These are phyloP conservation scores for cattle (Bos taurus) DNA, from an alignment of 2,113 vertebrate species.

Conservation along the genomic window ARS-UCD2.0 NC_037328.1:148614501-148615000, in stretches of 20 bases:
- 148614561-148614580: background rate
- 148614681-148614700: background rate
- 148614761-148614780: constrained; percentile 4
- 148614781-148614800: background rate
- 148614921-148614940: background rate
- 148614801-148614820: background rate
- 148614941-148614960: background rate
- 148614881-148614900: background rate
- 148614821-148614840: background rate
- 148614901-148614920: background rate
- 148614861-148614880: background rate
- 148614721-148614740: no score
- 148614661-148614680: background rate
- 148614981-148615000: background rate
- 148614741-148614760: background rate
- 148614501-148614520: background rate
- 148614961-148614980: background rate
- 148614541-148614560: background rate
- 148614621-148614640: background rate
- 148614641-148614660: background rate
- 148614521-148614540: background rate
- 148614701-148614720: background rate
- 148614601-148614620: background rate
- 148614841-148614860: no score
- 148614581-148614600: background rate